Conservation (phyloP, 2,797 vertebrate genomes). For the Aulostomus chinensis region DNA sequence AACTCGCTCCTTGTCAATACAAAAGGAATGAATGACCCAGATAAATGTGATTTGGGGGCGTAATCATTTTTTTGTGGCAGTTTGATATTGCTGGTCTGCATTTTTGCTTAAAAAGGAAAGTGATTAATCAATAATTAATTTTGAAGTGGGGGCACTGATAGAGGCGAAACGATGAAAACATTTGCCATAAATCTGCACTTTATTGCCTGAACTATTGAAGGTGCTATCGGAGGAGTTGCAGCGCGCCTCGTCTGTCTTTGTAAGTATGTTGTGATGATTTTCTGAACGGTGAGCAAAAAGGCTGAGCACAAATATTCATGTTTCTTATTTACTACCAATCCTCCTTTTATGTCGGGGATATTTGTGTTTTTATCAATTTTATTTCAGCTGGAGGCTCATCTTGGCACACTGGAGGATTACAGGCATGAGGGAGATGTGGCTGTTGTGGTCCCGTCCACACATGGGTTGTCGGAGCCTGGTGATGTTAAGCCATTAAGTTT, state of each 20-base stretch:
- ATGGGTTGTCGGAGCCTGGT: too few species aligned
- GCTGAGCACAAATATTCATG: slow-evolving; percentile 63
- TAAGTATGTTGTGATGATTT: slow-evolving; percentile 73
- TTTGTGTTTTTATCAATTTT: slow-evolving; percentile 76
- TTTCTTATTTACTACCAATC: slow-evolving; percentile 68
- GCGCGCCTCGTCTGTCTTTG: slow-evolving; percentile 71
- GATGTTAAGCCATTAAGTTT: too few species aligned
- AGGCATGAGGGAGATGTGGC: too few species aligned
- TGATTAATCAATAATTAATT: slow-evolving; percentile 90
- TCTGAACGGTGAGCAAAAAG: too few species aligned
- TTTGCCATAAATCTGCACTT: slow-evolving; percentile 84
- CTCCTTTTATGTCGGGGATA: slow-evolving; percentile 63
- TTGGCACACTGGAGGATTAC: too few species aligned
- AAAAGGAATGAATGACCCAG: slow-evolving; percentile 81
- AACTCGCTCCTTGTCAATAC: slow-evolving; percentile 82
- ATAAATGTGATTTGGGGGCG: slow-evolving; percentile 80
- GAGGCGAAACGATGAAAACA: slow-evolving; percentile 81
- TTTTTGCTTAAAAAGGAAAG: slow-evolving; percentile 86
- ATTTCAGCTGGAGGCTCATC: slow-evolving; percentile 60
- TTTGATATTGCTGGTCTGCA: slow-evolving; percentile 85
- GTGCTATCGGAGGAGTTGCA: slow-evolving; percentile 70
- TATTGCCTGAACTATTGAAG: slow-evolving; percentile 77
- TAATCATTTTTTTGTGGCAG: slow-evolving; percentile 82
- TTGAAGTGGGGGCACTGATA: slow-evolving; percentile 80
- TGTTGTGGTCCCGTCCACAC: too few species aligned